Conservation (phyloP, 2,113 vertebrate genomes). For the Meriones unguiculatus region DNA sequence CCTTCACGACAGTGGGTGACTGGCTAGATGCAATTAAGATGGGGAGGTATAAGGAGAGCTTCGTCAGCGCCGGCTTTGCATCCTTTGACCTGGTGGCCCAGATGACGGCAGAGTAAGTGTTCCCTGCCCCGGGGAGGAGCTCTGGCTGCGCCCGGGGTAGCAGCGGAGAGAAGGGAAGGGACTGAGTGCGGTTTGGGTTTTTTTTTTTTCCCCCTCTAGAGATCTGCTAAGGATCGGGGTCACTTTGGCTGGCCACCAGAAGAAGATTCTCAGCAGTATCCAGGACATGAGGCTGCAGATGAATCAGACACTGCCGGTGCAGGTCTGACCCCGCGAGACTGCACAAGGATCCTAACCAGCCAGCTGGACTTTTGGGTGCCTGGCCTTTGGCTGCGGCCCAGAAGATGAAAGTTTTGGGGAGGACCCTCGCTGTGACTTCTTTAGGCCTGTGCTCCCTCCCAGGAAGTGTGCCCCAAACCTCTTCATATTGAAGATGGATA, state of each 20-base stretch:
- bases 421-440: constrained; percentile 79
- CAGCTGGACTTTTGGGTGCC: constrained; percentile 90
- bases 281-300: constrained; percentile 99
- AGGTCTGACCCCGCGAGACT: constrained; percentile 93
- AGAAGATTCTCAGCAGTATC: constrained; percentile 99
- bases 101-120: constrained; percentile 99
- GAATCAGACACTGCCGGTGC: constrained; percentile 99
- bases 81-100: constrained; percentile 99
- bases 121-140: background rate
- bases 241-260: constrained; percentile 98
- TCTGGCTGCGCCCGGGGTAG: background rate
- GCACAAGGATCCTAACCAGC: constrained; percentile 91
- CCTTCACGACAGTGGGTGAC: constrained; percentile 98
- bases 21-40: constrained; percentile 99
- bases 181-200: constrained; percentile 7
- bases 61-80: constrained; percentile 96
- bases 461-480: constrained; percentile 89
- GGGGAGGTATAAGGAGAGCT: constrained; percentile 99
- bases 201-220: constrained; percentile 84
- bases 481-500: constrained; percentile 99
- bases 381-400: constrained; percentile 86
- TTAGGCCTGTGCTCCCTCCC: constrained; percentile 63
- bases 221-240: constrained; percentile 99
- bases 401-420: constrained; percentile 83
- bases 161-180: background rate